A percentile compares a stretch with the other conserved stretches of the same genome.
Evolutionary conservation across 2,113 vertebrate species (phyloP).

Genomic region (Lasiurus borealis): DNA sequence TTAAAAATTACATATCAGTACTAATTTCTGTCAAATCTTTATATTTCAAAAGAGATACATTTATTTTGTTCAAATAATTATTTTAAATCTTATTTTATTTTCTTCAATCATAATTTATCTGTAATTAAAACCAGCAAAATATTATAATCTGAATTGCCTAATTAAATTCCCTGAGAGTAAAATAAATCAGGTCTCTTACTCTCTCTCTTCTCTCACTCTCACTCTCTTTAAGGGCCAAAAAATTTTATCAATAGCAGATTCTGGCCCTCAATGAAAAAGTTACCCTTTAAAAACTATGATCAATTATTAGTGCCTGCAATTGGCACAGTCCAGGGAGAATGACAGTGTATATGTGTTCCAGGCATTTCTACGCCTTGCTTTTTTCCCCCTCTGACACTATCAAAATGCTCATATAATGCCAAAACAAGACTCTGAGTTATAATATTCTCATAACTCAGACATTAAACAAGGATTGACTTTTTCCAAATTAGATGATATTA

Average conservation of each 20-base stretch:
- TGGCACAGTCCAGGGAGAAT: background rate
- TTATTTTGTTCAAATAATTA: slow-evolving; percentile 50
- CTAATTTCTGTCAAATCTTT: slow-evolving; percentile 3
- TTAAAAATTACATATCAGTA: background rate
- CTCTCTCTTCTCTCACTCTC: background rate
- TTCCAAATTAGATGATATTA: slow-evolving; percentile 57
- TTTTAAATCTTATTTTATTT: slow-evolving; percentile 50
- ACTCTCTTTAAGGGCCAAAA: background rate
- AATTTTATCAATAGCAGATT: slow-evolving; percentile 21
- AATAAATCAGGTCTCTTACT: background rate
- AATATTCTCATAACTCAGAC: slow-evolving; percentile 54
- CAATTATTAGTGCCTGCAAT: background rate
- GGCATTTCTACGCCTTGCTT: background rate
- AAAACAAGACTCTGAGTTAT: background rate
- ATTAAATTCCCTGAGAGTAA: background rate
- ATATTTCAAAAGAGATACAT: slow-evolving; percentile 47
- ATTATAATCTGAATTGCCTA: slow-evolving; percentile 39
- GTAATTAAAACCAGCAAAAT: slow-evolving; percentile 19
- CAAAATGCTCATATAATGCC: slow-evolving; percentile 24
- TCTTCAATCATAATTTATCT: slow-evolving; percentile 44
- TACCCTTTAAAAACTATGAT: background rate
- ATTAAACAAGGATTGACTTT: slow-evolving; percentile 61
- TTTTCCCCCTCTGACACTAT: background rate
- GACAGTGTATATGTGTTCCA: background rate
- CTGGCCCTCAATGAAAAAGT: background rate